Evolutionary conservation across 2,797 vertebrate genomes (phyloP), one percentile per base, ranked within the genome.

Genomic region (Rhinella marina): DNA sequence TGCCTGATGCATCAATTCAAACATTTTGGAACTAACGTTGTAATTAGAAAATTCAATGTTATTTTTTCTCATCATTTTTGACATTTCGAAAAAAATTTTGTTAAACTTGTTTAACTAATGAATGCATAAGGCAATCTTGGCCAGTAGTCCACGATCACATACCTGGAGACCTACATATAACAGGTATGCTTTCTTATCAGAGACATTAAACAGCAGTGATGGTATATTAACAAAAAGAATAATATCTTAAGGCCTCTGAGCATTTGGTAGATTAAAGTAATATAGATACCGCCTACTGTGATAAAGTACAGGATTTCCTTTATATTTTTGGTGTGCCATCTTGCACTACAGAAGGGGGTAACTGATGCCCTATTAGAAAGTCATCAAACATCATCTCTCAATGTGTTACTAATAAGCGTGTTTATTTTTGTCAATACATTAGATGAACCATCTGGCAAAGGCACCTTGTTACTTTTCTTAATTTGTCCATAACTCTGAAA

Each of bases 391-490:
- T 88, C 25, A 85, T 88, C 64, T 80, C 87, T 88, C 75, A 73
- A 84, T 88, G 82, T 84, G 82, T n/a, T 88, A 73, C 82, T 88
- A 88, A 88, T 84, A 88, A 78, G 82, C 75, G 27, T 88, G 82
- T 84, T 82, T 78, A 84, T 84, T 80, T 83, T 78, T 84, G 82
- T 82, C 80, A 88, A 79, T 79, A 66, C 76, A 80, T 88, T 84
- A 84, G 17, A 61, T 25, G 3, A 66, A 54, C 82, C 87, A 88
- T 85, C 82, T 84, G 82, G 29, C 73, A 68, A 68, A 66, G 72
- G 52, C 61, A 79, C 87, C 87, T 88, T 70, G 52, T 70, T 77
- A 68, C 73, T 57, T 82, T 64, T 19, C 32, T 19, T 77, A 83
- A 83, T 83, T 27, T 70, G 32, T 81, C 72, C 27, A 56, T 78